Evolutionary conservation across 1,140 invertebrate genomes (phyloP).

Genomic region (Marisa cornuarietis): DNA sequence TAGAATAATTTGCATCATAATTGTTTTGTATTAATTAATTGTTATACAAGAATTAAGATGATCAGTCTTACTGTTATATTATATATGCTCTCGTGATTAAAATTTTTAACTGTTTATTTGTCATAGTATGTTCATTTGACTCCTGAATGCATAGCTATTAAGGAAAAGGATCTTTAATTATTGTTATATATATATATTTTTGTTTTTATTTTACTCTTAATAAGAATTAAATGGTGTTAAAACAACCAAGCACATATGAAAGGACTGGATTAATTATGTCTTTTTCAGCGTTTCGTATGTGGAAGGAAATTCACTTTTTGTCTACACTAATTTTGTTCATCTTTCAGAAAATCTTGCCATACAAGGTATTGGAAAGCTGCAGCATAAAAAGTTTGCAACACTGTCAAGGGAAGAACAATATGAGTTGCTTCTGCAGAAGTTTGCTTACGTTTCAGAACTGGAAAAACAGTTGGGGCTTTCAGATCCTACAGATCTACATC

Average conservation of each 20-base stretch:
- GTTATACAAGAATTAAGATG: no score
- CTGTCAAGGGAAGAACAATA: slow-evolving; percentile 33
- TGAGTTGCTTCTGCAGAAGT: slow-evolving; percentile 27
- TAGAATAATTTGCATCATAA: no score
- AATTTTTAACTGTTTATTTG: no score
- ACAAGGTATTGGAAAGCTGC: slow-evolving; percentile 13
- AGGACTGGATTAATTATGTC: not conserved
- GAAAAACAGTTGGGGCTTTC: slow-evolving; percentile 22
- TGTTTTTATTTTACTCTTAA: not conserved
- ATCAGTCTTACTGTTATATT: no score
- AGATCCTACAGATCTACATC: slow-evolving; percentile 13
- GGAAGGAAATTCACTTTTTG: not conserved
- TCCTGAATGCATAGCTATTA: no score
- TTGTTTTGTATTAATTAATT: no score
- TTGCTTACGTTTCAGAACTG: not conserved
- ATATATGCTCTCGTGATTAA: no score
- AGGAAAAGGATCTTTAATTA: not conserved
- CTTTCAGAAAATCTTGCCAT: slow-evolving; percentile 28
- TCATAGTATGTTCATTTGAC: no score
- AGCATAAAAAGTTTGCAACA: slow-evolving; percentile 6
- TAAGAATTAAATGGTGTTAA: not conserved
- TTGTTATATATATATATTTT: not conserved
- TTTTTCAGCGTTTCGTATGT: no score
- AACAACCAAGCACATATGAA: no score
- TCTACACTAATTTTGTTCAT: not conserved